Base-by-base conservation (phyloP, 2,113 vertebrate genomes). In the Tragelaphus scriptus region DNA sequence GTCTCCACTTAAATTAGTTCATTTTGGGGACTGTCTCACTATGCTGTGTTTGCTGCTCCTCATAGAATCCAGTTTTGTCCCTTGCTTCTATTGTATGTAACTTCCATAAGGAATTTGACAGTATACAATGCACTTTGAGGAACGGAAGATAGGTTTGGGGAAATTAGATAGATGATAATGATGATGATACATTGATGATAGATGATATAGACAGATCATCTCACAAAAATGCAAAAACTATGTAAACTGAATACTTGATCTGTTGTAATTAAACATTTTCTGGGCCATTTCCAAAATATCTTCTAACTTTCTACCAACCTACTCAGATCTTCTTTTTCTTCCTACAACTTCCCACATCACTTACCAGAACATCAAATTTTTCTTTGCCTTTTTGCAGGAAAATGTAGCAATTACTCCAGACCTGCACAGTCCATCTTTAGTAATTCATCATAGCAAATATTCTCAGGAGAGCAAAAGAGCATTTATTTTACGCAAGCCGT, bases 201-300 rank as follows among this genome's bases (percentile, higher is more conserved):
- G 49, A 79, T 51, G 28, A 88, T 40, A 26, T 49, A 56, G 51
- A 55, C 5, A 63, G 14, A 80, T 82, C 19, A 40, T 16, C 49
- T 82, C 59, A 85, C 7, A 36, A 82, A 85, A 90, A 80, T n/a
- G 19, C 28, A 96, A 49, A 79, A 88, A 8, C 3, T 61, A 16
- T 79, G 53, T 51, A 81, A 63, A 59, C 40, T 58, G 51, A 84
- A 28, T 58, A 58, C 21, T 56, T 56, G 65, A 47, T 94, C 65
- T 91, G 93, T 93, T 88, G 7, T 68, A 93, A 68, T 77, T 91
- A 88, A 81, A 82, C 32, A 8, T 89, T 96, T 81, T 75, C 82
- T 95, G 49, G 51, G 32, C 13, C 51, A 91, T 82, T 96, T 96
- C 16, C 53, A 88, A 87, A 95, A 49, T 44, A 65, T 8, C 36